phyloP scores from a whole-genome alignment of 2,797 vertebrate species.

The Aldrovandia affinis region DNA sequence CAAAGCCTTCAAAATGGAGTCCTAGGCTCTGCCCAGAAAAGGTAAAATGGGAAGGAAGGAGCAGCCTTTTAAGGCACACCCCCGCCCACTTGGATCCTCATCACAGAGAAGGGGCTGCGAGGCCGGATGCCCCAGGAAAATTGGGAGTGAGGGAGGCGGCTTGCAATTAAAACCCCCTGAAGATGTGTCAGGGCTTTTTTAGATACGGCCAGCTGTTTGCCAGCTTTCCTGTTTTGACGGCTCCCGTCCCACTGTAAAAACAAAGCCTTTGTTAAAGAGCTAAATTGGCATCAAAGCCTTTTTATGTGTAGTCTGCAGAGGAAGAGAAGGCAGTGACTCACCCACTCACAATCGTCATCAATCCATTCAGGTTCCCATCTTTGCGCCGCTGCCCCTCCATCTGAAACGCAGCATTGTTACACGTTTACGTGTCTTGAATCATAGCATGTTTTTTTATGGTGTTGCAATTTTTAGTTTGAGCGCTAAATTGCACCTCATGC shows the following conservation, averaged over 20 bases:
- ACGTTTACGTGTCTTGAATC: conserved; percentile 3
- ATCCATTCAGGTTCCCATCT: not conserved
- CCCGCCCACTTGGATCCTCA: not conserved
- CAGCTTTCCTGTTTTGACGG: conserved; percentile 70
- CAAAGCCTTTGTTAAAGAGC: conserved; percentile 39
- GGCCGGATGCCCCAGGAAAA: conserved; percentile 39
- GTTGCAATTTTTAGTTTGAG: not conserved
- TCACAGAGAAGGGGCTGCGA: conserved; percentile 2
- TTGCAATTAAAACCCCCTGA: conserved; percentile 45
- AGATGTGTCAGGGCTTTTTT: conserved; percentile 38
- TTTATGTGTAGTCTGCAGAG: not conserved
- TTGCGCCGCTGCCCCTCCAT: not conserved
- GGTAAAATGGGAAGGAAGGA: conserved; percentile 8
- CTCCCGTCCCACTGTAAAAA: conserved; percentile 55
- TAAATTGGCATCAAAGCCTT: conserved; percentile 13
- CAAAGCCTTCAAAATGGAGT: not conserved
- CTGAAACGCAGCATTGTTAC: conserved; percentile 18
- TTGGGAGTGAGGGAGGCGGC: conserved; percentile 30
- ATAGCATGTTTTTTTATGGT: not conserved
- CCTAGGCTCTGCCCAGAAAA: not conserved
- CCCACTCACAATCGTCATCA: not conserved
- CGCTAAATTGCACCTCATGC: not conserved
- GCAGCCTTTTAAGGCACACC: not conserved
- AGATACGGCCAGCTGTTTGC: conserved; percentile 53
- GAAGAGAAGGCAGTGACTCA: conserved; percentile 15